Conservation (phyloP, 53 echinoderm and acorn worm species). For the Zoroaster sp. region DNA sequence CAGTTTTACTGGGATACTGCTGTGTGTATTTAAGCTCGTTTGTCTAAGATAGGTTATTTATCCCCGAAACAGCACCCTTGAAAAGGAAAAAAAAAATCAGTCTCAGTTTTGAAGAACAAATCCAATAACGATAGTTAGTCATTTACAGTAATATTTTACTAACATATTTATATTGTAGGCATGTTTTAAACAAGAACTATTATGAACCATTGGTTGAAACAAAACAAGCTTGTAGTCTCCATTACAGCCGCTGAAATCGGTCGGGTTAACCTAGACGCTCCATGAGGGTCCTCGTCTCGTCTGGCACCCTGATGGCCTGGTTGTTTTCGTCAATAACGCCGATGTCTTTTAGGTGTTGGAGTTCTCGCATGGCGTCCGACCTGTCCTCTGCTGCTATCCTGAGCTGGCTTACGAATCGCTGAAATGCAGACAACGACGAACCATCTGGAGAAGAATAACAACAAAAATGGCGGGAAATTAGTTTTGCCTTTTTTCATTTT, state of each 20-base stretch:
- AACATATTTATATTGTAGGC: not conserved
- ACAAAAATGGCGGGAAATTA: slow-evolving; percentile 30
- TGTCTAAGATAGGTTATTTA: not conserved
- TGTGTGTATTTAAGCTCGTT: not conserved
- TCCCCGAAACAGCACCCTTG: not conserved
- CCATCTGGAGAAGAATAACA: too few species aligned
- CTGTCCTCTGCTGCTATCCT: not conserved
- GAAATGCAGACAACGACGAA: slow-evolving; percentile 44
- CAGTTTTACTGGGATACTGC: not conserved
- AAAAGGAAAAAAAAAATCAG: not conserved
- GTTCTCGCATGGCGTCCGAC: slow-evolving; percentile 7
- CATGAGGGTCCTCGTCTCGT: slow-evolving; percentile 2
- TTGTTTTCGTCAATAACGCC: slow-evolving; percentile 36
- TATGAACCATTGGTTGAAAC: not conserved
- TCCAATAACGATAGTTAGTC: too few species aligned
- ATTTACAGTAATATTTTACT: not conserved
- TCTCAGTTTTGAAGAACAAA: too few species aligned
- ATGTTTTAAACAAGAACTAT: not conserved
- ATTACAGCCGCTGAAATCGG: not conserved
- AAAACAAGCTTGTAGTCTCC: not conserved
- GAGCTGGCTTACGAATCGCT: slow-evolving; percentile 24
- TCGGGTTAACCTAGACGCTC: slow-evolving; percentile 1
- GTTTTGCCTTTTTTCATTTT: too few species aligned
- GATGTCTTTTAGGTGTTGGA: slow-evolving; percentile 26
- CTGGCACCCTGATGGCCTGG: slow-evolving; percentile 9